A percentile compares a stretch with the other conserved stretches of the same genome.
These are phyloP conservation scores for Chionodraco myersi DNA, from an alignment of 2,113 vertebrate genomes.

Conservation along the genomic window DNA sequence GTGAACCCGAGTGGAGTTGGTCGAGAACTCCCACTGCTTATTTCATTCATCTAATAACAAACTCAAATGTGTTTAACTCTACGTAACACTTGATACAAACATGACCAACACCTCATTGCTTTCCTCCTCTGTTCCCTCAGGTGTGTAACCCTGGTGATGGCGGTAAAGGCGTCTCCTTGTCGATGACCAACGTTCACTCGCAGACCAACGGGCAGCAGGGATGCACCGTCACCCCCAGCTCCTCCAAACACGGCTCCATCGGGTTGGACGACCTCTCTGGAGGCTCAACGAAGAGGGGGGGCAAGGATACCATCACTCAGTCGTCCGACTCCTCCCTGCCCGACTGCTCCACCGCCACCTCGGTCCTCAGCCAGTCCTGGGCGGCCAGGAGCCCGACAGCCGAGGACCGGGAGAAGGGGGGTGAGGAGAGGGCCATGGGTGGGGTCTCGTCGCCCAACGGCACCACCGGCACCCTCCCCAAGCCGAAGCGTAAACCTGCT, in stretches of 20 bases:
- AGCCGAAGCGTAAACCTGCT: constrained; percentile 91
- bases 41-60: no score
- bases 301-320: constrained; percentile 77
- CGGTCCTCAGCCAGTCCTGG: constrained; percentile 88
- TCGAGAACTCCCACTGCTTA: no score
- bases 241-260: constrained; percentile 89
- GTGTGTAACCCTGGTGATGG: constrained; percentile 91
- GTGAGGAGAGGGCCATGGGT: constrained; percentile 49
- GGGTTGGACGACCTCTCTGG: constrained; percentile 77
- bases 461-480: constrained; percentile 84
- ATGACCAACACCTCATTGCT: background rate
- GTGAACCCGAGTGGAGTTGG: no score
- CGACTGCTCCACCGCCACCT: constrained; percentile 89
- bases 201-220: constrained; percentile 96
- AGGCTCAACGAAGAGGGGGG: constrained; percentile 78
- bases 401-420: constrained; percentile 36
- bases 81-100: no score
- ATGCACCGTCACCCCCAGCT: constrained; percentile 87
- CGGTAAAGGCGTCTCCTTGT: constrained; percentile 82
- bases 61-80: no score
- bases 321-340: constrained; percentile 86
- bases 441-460: constrained; percentile 45
- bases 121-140: constrained; percentile 56
- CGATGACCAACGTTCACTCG: constrained; percentile 95
- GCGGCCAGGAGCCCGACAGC: constrained; percentile 57